Conservation (phyloP, 2,888 invertebrate species). For the Microplitis manilae region DNA sequence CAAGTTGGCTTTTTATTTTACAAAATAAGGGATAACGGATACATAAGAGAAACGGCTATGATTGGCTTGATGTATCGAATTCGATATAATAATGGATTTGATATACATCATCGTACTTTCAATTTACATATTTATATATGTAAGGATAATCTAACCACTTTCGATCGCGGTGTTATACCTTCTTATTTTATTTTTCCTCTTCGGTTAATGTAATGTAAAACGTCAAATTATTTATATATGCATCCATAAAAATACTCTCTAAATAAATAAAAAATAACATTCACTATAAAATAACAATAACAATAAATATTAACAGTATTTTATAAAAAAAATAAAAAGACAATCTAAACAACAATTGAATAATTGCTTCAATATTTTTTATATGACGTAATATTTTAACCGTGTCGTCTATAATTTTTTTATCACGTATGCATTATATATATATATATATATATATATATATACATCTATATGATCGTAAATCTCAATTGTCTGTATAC, state of each 20-base stretch:
- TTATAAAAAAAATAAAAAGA: neutral
- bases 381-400: constrained; percentile 13
- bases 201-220: constrained; percentile 18
- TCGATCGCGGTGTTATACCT: neutral
- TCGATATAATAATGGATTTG: constrained; percentile 16
- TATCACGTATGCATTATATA: neutral
- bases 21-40: constrained; percentile 1
- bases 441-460: neutral
- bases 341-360: neutral
- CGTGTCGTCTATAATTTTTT: neutral
- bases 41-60: constrained; percentile 12
- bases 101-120: constrained; percentile 13
- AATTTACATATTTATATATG: constrained; percentile 31
- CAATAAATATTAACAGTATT: neutral
- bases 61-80: constrained; percentile 15
- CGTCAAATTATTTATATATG: constrained; percentile 1
- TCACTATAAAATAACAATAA: neutral
- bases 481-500: constrained; percentile 35
- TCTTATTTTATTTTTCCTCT: neutral
- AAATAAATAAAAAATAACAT: neutral
- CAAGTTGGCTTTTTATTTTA: constrained; percentile 13
- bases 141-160: constrained; percentile 3
- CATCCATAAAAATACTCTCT: neutral
- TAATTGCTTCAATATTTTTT: constrained; percentile 15
- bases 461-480: neutral